Percentiles rank a stretch among this genome's conserved stretches.
phyloP scores from a whole-genome alignment of 2,888 invertebrate species.

The Sycophila texana region DNA sequence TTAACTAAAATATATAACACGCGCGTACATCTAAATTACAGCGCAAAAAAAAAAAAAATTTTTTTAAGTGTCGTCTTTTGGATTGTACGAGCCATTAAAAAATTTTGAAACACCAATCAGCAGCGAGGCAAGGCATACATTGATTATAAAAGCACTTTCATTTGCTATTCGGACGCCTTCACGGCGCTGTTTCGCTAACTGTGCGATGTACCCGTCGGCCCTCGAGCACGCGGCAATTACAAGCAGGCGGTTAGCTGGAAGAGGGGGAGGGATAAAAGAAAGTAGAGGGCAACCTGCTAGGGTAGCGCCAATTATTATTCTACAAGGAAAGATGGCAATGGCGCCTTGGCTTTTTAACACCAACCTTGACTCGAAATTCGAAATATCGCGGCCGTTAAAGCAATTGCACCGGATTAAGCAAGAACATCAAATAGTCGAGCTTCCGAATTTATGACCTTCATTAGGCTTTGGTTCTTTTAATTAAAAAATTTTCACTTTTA shows the following conservation, averaged over 20 bases:
- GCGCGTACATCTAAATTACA: no score
- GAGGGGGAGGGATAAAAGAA: constrained; percentile 22
- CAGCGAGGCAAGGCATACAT: neutral
- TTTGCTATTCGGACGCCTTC: constrained; percentile 7
- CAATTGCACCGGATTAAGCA: neutral
- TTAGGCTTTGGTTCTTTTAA: no score
- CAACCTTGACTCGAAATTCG: constrained; percentile 5
- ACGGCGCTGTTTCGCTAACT: constrained; percentile 9
- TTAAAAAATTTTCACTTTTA: no score
- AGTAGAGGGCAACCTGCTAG: constrained; percentile 1
- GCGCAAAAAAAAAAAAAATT: no score
- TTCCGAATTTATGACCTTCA: no score
- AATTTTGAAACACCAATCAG: no score
- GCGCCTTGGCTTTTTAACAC: neutral
- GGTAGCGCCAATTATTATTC: constrained; percentile 65
- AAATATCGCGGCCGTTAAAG: constrained; percentile 10
- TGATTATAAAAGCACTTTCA: constrained; percentile 32
- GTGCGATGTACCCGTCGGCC: constrained; percentile 1
- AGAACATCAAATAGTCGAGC: neutral
- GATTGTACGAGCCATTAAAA: no score
- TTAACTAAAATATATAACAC: no score
- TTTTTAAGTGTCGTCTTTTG: no score
- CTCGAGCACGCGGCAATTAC: constrained; percentile 21
- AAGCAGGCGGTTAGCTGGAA: constrained; percentile 31
- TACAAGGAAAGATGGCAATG: constrained; percentile 61